Percentiles rank a stretch among this genome's conserved stretches.
These are phyloP conservation scores for Agrenia bidenticulata DNA, from an alignment of 2,888 invertebrate genomes.

Conservation along the genomic window DNA sequence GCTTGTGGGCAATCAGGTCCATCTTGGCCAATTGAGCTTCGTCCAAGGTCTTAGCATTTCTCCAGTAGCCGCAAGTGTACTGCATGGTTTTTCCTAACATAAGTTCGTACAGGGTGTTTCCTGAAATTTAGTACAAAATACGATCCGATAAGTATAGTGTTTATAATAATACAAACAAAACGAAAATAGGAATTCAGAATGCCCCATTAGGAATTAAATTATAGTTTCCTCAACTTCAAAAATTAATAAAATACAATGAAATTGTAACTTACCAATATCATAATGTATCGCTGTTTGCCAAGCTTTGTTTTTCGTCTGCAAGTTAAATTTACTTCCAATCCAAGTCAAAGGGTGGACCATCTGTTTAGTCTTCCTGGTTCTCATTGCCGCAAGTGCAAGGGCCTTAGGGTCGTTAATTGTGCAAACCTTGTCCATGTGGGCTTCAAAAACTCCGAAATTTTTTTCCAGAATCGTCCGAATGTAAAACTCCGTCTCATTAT, in stretches of 20 bases:
- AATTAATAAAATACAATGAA: not conserved
- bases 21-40: conserved; percentile 41
- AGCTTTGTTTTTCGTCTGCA: conserved; percentile 36
- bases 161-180: not conserved
- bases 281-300: conserved; percentile 44
- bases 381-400: conserved; percentile 13
- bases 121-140: too few relatives aligned
- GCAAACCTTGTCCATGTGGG: conserved; percentile 37
- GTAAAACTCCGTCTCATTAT: conserved; percentile 3
- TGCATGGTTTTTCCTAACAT: conserved; percentile 46
- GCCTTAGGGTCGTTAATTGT: conserved; percentile 28
- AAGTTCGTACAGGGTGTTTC: conserved; percentile 40
- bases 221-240: too few relatives aligned
- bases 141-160: not conserved
- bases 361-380: conserved; percentile 24
- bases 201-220: too few relatives aligned
- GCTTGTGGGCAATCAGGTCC: conserved; percentile 38
- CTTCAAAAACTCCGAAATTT: conserved; percentile 35
- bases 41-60: conserved; percentile 35
- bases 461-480: conserved; percentile 8
- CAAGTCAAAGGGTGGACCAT: conserved; percentile 33
- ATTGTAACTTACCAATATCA: conserved; percentile 36
- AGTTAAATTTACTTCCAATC: conserved; percentile 36
- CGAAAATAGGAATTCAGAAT: too few relatives aligned
- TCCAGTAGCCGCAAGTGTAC: conserved; percentile 50